These are phyloP conservation scores for Helicoverpa assulta DNA, from an alignment of 2,888 invertebrate species.

Conservation along the genomic window DNA sequence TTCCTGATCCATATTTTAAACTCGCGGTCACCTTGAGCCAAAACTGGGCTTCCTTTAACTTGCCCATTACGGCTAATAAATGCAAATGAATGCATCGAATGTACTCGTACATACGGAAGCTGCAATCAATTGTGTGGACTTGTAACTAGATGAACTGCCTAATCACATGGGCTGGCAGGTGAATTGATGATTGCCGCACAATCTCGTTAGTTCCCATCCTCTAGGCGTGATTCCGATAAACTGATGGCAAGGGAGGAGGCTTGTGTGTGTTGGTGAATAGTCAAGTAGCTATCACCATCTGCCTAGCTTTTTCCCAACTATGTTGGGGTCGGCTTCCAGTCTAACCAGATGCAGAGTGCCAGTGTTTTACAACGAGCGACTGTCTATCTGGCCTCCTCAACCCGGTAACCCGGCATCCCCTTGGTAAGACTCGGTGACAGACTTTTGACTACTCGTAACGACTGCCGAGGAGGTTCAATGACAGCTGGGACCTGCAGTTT, in stretches of 20 bases:
- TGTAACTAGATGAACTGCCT: slow-evolving; percentile 56
- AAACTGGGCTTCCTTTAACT: slow-evolving; percentile 25
- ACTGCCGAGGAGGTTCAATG: too few species aligned
- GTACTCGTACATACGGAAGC: slow-evolving; percentile 25
- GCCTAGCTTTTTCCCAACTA: too few species aligned
- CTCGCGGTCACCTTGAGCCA: slow-evolving; percentile 25
- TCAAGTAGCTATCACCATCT: not conserved
- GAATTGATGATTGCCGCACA: slow-evolving; percentile 48
- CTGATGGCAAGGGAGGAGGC: slow-evolving; percentile 1
- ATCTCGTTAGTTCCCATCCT: slow-evolving; percentile 46
- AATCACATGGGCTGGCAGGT: slow-evolving; percentile 47
- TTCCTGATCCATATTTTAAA: slow-evolving; percentile 2
- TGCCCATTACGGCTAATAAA: slow-evolving; percentile 50
- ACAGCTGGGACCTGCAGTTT: too few species aligned
- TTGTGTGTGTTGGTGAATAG: not conserved
- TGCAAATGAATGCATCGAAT: slow-evolving; percentile 47
- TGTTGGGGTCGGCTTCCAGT: too few species aligned
- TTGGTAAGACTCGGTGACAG: too few species aligned
- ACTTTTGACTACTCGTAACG: too few species aligned
- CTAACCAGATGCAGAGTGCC: too few species aligned
- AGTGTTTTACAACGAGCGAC: too few species aligned
- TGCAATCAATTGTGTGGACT: slow-evolving; percentile 46
- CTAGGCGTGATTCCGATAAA: slow-evolving; percentile 12
- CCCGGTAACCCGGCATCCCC: too few species aligned
- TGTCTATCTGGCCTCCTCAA: too few species aligned